phyloP scores from a whole-genome alignment of 2,888 invertebrate genomes.

The Dryadula phaetusa region DNA sequence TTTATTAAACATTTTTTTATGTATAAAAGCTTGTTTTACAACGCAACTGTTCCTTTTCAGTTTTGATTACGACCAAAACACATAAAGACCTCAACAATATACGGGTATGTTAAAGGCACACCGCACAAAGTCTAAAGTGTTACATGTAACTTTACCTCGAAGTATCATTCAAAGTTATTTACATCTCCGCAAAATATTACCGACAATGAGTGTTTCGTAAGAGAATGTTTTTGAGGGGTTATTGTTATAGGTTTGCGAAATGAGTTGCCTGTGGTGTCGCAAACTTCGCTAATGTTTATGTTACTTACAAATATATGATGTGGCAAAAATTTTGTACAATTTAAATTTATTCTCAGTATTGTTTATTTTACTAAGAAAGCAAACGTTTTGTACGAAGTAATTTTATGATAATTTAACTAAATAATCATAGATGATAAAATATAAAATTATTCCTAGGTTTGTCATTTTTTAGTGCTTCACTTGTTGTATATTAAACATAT shows the following conservation, averaged over 20 bases:
- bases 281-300: slow-evolving; percentile 1
- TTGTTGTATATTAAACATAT: background rate
- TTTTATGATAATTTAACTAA: background rate
- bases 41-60: background rate
- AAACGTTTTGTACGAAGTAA: background rate
- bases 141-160: slow-evolving; percentile 7
- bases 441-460: background rate
- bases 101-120: background rate
- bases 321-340: background rate
- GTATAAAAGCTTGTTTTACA: no score
- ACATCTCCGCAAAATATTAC: background rate
- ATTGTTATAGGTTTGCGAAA: slow-evolving; percentile 12
- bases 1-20: no score
- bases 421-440: background rate
- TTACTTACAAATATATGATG: background rate
- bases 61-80: background rate
- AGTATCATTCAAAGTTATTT: slow-evolving; percentile 13
- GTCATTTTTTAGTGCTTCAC: background rate
- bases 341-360: background rate
- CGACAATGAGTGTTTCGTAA: background rate
- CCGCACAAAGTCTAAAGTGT: background rate
- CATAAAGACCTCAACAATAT: background rate
- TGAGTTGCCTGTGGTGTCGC: slow-evolving; percentile 2
- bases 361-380: background rate
- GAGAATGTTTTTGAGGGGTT: background rate